Evolutionary conservation across 2,113 vertebrate genomes (phyloP), one percentile per base, ranked within the genome.

Genomic region (Oriolus oriolus): DNA sequence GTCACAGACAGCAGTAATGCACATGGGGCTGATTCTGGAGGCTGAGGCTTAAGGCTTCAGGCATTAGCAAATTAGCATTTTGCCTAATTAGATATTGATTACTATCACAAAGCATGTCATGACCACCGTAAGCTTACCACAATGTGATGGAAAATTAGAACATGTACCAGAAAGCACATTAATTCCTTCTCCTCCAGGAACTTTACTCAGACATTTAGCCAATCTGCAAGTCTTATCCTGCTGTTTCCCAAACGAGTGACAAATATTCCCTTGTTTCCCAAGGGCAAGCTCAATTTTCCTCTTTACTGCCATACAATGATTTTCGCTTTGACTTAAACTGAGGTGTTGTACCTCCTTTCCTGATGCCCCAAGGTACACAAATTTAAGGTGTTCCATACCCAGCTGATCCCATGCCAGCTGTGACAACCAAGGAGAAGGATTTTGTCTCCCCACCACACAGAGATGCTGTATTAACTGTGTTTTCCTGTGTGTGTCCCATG

Each of bases 81-180:
- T 93, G 75, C 57, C 92, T 97, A 97, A 98, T 98, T 96, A 97
- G 70, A 69, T 97, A 97, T 95, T 92, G 96, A 97, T 97, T 92
- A 19, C 64, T 86, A 70, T 73, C 66, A 74, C 89, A 89, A 96
- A 95, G 69, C 56, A 82, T 28, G 37, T 76, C 74, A 63, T 84
- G 82, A 89, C 45, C 49, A 86, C 66, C 10, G 7, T 73, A 52
- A 81, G 18, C 63, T 90, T 60, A 53, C n/a, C 65, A 53, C 44
- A 33, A 35, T 60, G 82, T 33, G 52, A 87, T 39, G 77, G 45
- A 59, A 88, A 94, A 41, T 52, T 14, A 85, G 31, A 84, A 66
- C 17, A 63, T 14, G 8, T 73, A 20, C 26, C 63, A 92, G 35
- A 83, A 93, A 93, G 31, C 2, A 3, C 81, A 69, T 87, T 21